Evolutionary conservation across 1,140 invertebrate genomes (phyloP).

Genomic region (Adoxophyes honmai): DNA sequence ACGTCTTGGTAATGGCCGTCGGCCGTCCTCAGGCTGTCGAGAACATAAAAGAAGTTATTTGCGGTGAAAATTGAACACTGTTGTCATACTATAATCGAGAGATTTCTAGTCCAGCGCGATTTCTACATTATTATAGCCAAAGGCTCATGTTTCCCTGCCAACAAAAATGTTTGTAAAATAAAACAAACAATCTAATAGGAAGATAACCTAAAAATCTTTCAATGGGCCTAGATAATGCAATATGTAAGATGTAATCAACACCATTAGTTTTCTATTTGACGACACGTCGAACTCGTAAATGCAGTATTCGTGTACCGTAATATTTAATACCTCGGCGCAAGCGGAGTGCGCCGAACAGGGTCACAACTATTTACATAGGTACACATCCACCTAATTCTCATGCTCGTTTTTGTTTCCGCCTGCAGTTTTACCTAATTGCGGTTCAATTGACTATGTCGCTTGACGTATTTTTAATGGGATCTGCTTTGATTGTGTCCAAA

Average conservation of each 20-base stretch:
- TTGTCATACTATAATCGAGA: slow-evolving; percentile 31
- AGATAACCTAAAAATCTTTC: not conserved
- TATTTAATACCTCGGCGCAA: not conserved
- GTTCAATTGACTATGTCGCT: too few relatives aligned
- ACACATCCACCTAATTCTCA: not conserved
- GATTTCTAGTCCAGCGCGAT: slow-evolving; percentile 35
- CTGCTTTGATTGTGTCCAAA: too few relatives aligned
- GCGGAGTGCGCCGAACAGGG: not conserved
- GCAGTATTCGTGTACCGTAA: slow-evolving; percentile 6
- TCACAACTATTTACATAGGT: slow-evolving; percentile 4
- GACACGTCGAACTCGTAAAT: slow-evolving; percentile 1
- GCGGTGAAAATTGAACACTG: slow-evolving; percentile 35
- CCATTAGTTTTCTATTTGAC: slow-evolving; percentile 10
- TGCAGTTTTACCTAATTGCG: not conserved
- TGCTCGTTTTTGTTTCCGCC: not conserved
- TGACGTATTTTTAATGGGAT: too few relatives aligned
- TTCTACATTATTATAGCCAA: slow-evolving; percentile 43
- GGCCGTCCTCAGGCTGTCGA: slow-evolving; percentile 19
- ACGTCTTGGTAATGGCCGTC: slow-evolving; percentile 4
- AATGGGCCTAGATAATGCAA: slow-evolving; percentile 4
- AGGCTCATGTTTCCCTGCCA: slow-evolving; percentile 14
- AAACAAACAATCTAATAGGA: not conserved
- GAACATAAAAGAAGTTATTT: slow-evolving; percentile 32
- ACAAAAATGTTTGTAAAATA: not conserved
- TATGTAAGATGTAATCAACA: slow-evolving; percentile 8